These are phyloP conservation scores for Psilanteris sp. DNA, from an alignment of 1,140 invertebrate species.

Conservation along the genomic window DNA sequence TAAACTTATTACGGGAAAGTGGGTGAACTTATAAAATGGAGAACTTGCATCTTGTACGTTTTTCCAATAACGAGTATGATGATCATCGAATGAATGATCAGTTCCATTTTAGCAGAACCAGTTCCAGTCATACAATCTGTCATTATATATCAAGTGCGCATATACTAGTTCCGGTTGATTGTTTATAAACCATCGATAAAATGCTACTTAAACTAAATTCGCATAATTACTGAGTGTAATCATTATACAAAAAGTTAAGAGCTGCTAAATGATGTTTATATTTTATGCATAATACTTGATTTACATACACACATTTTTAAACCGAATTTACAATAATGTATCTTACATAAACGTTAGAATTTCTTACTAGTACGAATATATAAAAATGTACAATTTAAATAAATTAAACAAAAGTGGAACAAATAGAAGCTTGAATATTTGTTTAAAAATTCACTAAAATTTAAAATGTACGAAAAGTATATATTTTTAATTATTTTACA, in stretches of 20 bases:
- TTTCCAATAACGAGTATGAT: slow-evolving; percentile 17
- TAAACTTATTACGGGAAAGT: slow-evolving; percentile 52
- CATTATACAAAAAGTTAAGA: slow-evolving; percentile 33
- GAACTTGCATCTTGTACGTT: slow-evolving; percentile 25
- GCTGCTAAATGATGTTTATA: slow-evolving; percentile 21
- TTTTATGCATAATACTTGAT: too few species aligned
- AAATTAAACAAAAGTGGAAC: too few species aligned
- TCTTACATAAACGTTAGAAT: too few species aligned
- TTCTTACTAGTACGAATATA: too few species aligned
- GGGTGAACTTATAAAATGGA: slow-evolving; percentile 53
- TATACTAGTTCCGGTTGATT: slow-evolving; percentile 63
- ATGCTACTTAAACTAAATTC: slow-evolving; percentile 36
- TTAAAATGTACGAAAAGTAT: too few species aligned
- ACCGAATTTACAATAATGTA: too few species aligned
- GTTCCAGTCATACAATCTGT: slow-evolving; percentile 45
- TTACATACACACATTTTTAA: too few species aligned
- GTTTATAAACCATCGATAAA: slow-evolving; percentile 25
- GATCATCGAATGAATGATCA: slow-evolving; percentile 35
- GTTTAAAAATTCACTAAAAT: too few species aligned
- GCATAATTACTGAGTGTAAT: slow-evolving; percentile 52
- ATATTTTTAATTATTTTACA: too few species aligned
- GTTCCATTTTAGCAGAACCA: slow-evolving; percentile 69
- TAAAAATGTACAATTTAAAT: too few species aligned
- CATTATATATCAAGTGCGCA: slow-evolving; percentile 41
- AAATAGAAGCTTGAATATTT: too few species aligned